Conservation (phyloP, 2,888 invertebrate genomes). For the Hypolimnas misippus region DNA sequence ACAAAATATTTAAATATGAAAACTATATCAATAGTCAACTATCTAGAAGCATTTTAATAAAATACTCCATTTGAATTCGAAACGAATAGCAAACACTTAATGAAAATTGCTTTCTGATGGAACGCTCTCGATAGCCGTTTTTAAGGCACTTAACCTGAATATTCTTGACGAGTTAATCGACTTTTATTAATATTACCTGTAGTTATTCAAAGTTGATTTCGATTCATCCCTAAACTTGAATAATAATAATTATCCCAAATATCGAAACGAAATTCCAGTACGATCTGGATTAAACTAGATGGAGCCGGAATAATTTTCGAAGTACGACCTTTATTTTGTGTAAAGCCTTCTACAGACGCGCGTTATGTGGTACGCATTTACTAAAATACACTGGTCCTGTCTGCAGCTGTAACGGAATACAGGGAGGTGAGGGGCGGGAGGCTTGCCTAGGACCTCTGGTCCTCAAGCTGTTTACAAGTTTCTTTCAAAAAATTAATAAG, state of each 20-base stretch:
- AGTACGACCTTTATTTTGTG: too few relatives aligned
- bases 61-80: constrained; percentile 37
- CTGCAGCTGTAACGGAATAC: too few relatives aligned
- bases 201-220: constrained; percentile 9
- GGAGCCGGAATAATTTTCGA: not conserved
- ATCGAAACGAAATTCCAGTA: not conserved
- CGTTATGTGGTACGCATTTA: too few relatives aligned
- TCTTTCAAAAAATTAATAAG: too few relatives aligned
- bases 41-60: constrained; percentile 24
- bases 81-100: constrained; percentile 41
- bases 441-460: too few relatives aligned
- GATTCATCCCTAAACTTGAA: not conserved
- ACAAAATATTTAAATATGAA: not conserved
- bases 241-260: not conserved
- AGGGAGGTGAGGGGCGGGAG: too few relatives aligned
- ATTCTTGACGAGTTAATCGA: constrained; percentile 13
- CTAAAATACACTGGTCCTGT: too few relatives aligned
- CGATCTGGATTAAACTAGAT: not conserved
- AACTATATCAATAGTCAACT: not conserved
- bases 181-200: constrained; percentile 29
- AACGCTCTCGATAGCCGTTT: constrained; percentile 34
- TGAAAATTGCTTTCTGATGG: constrained; percentile 37
- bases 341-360: too few relatives aligned
- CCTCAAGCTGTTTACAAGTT: too few relatives aligned
- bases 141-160: constrained; percentile 31